Base-by-base conservation (phyloP, 2,888 invertebrate genomes). In the Spisula subtruncata region DNA sequence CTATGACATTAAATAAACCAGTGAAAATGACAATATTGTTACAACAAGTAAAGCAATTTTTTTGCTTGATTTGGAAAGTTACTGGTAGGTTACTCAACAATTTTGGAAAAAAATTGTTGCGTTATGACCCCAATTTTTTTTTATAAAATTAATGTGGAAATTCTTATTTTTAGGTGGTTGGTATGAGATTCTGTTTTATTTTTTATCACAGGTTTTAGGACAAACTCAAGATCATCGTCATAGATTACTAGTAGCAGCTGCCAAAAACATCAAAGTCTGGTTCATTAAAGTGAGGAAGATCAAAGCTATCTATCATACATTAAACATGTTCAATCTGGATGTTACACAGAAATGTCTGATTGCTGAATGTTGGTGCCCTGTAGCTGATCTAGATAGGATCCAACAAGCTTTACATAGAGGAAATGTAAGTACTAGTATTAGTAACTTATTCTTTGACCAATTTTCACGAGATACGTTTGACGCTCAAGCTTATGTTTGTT, bases 281-380 rank as follows among this genome's bases (percentile, higher is more conserved):
- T 96, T 96, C 87, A 98, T 99, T 92, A 99, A 99, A 97, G 99
- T 99, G 85, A 98, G 99, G 95, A 99, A 99, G 97, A 99, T 99
- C 97, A 99, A 99, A 97, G 99, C 99, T 29, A 99, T 99, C 96
- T 99, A 99, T 97, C 99, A 99, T 97, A 99, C 99, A 0, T 97
- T 99, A 96, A 99, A 99, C 97, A 97, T 99, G 96, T 99, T 99
- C 97, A 99, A 99, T 97, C 97, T 99, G 97, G 99, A 99, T 97
- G 99, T 99, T n/a, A 99, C 99, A 0, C 99, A 99, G 97, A 99
- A 99, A 97, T 99, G 99, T 97, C 97, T 99, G 95, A 99, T 99
- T 96, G 99, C 99, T 18, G 99, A 99, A 97, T 99, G 99, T 97
- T 99, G 99, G 99, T 99, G 98, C 96, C 99, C 98, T 6, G 98